These are phyloP conservation scores for Drosophila aldrichi DNA, from an alignment of 2,888 invertebrate species.

Conservation along the genomic window DNA sequence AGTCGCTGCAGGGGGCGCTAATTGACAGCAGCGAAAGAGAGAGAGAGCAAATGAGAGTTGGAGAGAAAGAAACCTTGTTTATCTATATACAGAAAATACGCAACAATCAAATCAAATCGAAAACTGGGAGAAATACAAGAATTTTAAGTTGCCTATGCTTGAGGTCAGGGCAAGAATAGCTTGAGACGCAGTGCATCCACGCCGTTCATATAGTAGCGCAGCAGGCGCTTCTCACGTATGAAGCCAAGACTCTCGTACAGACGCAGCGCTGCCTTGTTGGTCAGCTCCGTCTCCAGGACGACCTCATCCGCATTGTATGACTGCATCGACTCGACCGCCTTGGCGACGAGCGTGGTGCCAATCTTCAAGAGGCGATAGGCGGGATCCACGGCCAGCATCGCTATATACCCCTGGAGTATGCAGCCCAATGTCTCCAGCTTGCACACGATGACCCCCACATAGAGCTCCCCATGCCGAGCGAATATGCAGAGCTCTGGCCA, in stretches of 20 bases:
- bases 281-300: conserved; percentile 99
- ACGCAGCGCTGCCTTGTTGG: conserved; percentile 97
- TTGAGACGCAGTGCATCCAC: conserved; percentile 98
- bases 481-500: conserved; percentile 68
- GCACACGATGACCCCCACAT: conserved; percentile 69
- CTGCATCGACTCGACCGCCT: conserved; percentile 92
- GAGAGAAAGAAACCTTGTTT: background rate
- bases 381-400: conserved; percentile 69
- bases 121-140: background rate
- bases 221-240: conserved; percentile 98
- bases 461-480: conserved; percentile 48
- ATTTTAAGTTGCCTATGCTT: background rate
- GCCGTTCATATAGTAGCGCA: conserved; percentile 99
- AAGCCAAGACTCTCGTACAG: conserved; percentile 99
- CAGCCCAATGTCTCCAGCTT: conserved; percentile 30
- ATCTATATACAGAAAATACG: background rate
- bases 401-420: conserved; percentile 55
- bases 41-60: background rate
- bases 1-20: conserved; percentile 69
- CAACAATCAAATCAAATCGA: background rate
- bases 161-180: conserved; percentile 90
- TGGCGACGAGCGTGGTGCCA: conserved; percentile 53
- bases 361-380: conserved; percentile 53
- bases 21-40: conserved; percentile 51
- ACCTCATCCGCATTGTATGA: conserved; percentile 98